A percentile compares a stretch with the other conserved stretches of the same genome.
Evolutionary conservation across 2,113 vertebrate species (phyloP).

Genomic region (Anarhynchus alexandrinus): DNA sequence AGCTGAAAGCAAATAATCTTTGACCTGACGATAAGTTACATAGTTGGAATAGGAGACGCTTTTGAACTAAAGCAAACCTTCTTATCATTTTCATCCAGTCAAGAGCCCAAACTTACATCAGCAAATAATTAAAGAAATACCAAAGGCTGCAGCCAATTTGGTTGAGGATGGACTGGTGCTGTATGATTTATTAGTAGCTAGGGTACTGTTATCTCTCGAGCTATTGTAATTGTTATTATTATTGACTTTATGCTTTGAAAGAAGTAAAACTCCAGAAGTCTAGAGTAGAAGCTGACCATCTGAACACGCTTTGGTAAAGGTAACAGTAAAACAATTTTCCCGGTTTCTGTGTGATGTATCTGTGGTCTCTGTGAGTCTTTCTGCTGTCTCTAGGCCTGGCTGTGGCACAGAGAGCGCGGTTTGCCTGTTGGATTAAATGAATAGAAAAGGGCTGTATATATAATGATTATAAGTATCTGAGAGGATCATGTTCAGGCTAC

Average conservation of each 20-base stretch:
- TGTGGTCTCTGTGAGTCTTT: background rate
- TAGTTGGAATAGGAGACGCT: background rate
- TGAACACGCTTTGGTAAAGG: background rate
- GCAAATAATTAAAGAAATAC: slow-evolving; percentile 41
- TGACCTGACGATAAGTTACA: background rate
- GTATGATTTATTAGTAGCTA: slow-evolving; percentile 13
- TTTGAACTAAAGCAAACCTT: slow-evolving; percentile 30
- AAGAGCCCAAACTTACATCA: background rate
- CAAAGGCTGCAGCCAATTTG: background rate
- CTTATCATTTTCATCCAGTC: background rate
- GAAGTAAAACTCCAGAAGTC: background rate
- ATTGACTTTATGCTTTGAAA: slow-evolving; percentile 5
- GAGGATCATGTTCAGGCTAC: background rate
- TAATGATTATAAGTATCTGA: background rate
- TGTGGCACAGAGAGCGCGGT: background rate
- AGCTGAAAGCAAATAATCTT: slow-evolving; percentile 46
- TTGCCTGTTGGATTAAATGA: background rate
- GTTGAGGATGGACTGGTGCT: background rate
- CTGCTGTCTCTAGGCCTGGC: background rate
- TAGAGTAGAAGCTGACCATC: background rate
- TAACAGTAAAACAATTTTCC: background rate
- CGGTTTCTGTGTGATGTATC: background rate
- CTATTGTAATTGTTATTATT: background rate
- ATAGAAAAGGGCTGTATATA: background rate
- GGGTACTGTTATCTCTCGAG: background rate